Conservation (phyloP, 2,797 vertebrate species). For the Micromesistius poutassou region DNA sequence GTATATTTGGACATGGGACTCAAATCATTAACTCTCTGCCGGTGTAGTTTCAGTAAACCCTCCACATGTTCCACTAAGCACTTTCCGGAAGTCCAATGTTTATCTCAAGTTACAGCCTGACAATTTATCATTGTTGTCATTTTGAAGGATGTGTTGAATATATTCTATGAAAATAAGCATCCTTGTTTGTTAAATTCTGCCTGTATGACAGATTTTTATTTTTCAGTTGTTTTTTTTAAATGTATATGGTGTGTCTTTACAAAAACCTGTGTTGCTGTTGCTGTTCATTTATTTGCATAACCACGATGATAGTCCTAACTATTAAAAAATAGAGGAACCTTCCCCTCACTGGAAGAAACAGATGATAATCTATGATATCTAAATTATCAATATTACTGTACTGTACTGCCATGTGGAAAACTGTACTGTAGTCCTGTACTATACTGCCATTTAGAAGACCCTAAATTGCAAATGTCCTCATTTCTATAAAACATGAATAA, state of each 20-base stretch:
- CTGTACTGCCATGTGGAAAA: slow-evolving; percentile 10
- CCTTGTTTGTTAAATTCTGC: slow-evolving; percentile 17
- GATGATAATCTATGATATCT: slow-evolving; percentile 2
- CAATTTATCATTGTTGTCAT: slow-evolving; percentile 28
- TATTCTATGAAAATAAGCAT: slow-evolving; percentile 36
- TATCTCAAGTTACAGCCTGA: slow-evolving; percentile 38
- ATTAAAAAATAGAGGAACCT: slow-evolving; percentile 32
- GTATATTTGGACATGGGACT: not conserved
- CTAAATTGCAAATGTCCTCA: not conserved
- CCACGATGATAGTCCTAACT: slow-evolving; percentile 36
- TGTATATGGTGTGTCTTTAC: slow-evolving; percentile 26
- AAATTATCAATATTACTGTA: slow-evolving; percentile 16
- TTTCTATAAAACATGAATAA: not conserved
- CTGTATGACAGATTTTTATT: slow-evolving; percentile 32
- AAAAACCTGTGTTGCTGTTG: slow-evolving; percentile 29
- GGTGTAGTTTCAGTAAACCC: not conserved
- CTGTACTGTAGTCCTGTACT: not conserved
- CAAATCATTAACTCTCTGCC: slow-evolving; percentile 1
- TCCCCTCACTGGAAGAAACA: slow-evolving; percentile 12
- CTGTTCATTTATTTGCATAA: slow-evolving; percentile 41
- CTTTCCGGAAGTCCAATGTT: slow-evolving; percentile 41
- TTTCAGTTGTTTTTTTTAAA: slow-evolving; percentile 17
- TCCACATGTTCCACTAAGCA: slow-evolving; percentile 54
- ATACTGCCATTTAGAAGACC: not conserved
- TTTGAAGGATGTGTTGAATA: slow-evolving; percentile 39